Percentiles rank a stretch among this genome's conserved stretches.
Conservation (phyloP, 2,888 invertebrate species). For the Aporophyla nigra region DNA sequence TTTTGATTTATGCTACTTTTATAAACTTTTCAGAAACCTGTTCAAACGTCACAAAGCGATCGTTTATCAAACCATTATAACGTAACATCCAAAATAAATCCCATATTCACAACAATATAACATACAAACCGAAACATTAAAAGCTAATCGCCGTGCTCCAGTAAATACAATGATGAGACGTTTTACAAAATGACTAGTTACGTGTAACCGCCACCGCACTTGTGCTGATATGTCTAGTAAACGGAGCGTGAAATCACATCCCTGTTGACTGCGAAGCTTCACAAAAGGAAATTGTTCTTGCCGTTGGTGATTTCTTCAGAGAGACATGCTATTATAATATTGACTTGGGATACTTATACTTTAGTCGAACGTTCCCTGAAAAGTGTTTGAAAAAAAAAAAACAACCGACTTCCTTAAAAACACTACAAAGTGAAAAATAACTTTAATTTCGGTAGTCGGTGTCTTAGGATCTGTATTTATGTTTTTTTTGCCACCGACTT, state of each 20-base stretch:
- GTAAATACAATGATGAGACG: slow-evolving; percentile 56
- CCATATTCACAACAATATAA: neutral
- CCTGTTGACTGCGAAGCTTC: slow-evolving; percentile 75
- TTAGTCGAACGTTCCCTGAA: slow-evolving; percentile 64
- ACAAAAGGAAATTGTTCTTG: slow-evolving; percentile 78
- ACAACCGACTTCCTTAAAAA: too few species aligned
- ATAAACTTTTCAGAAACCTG: too few species aligned
- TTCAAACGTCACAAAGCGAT: neutral
- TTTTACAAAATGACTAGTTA: slow-evolving; percentile 59
- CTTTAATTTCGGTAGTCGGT: too few species aligned
- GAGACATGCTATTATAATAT: slow-evolving; percentile 68
- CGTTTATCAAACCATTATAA: neutral
- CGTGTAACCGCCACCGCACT: slow-evolving; percentile 57
- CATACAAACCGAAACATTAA: slow-evolving; percentile 8
- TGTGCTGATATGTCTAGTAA: slow-evolving; percentile 68
- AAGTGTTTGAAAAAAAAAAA: too few species aligned
- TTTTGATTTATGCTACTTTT: too few species aligned
- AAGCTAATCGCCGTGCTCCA: slow-evolving; percentile 40
- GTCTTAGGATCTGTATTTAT: too few species aligned
- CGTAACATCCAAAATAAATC: neutral
- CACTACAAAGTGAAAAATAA: too few species aligned
- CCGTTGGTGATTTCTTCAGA: slow-evolving; percentile 72
- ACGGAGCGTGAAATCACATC: slow-evolving; percentile 79
- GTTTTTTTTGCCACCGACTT: too few species aligned
- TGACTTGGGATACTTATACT: slow-evolving; percentile 54